Evolutionary conservation across 2,888 invertebrate species (phyloP), one percentile per base, ranked within the genome.

Genomic region (Phalangium opilio): DNA sequence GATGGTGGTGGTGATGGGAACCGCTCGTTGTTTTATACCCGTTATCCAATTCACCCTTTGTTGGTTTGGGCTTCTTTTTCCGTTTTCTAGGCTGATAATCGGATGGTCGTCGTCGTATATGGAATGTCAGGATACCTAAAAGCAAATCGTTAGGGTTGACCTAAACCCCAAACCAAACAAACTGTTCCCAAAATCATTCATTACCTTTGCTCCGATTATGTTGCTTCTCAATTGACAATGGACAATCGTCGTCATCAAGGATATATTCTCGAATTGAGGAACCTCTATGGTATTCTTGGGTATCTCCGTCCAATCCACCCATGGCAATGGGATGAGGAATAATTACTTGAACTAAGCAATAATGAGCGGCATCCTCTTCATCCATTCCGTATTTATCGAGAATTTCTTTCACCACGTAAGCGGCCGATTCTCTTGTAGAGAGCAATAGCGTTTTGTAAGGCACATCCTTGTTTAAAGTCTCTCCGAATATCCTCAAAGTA

Each of bases 361-460:
- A 98, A 60, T 86, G 82, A 55, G 78, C 75, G 1, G 91, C 85
- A 65, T 93, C 89, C 59, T 83, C 83, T 61, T 83, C 81, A 52
- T 83, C 81, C 60, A 95, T 73, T 33, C 91, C 93, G 67, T 98
- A 98, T 71, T 98, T 98, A 61, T 89, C 83, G 52, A 98, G 75
- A 77, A 96, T 95, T 72, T 98, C 95, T 55, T 83, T 75, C 45
- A 98, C 86, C 45, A 98, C 91, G 58, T 80, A 80, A 44, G 83
- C 83, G 10, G 95, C 93, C 46, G 82, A 80, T 70, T 98, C 98
- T 50, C 84, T 76, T 45, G 91, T 83, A 15, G 93, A 91, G 55
- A 98, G 74, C 58, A 98, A 73, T 46, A 98, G 72, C 7, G 96
- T 96, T 72, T 98, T 96, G 72, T 99, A 98, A 43, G 98, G 96